Conservation (phyloP, 2,888 invertebrate genomes). For the Nezara viridula region DNA sequence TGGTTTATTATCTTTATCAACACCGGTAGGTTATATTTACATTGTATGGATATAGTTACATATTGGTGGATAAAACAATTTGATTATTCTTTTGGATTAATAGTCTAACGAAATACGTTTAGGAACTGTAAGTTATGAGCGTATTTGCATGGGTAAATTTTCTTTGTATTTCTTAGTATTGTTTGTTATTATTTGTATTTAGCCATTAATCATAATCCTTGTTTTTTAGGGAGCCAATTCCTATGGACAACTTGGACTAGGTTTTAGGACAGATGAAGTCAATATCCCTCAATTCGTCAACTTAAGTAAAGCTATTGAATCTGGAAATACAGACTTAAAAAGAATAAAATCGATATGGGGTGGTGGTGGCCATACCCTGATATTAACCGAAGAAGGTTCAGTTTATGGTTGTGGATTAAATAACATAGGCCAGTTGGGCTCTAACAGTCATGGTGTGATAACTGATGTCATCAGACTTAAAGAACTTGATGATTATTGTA, state of each 20-base stretch:
- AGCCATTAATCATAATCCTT: background rate
- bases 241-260: constrained; percentile 84
- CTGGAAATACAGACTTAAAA: constrained; percentile 67
- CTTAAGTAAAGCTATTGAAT: constrained; percentile 64
- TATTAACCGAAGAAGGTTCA: constrained; percentile 77
- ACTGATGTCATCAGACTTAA: constrained; percentile 66
- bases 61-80: background rate
- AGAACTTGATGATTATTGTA: constrained; percentile 69
- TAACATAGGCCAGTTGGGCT: constrained; percentile 80
- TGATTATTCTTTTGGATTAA: background rate
- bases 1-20: background rate
- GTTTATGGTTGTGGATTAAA: constrained; percentile 86
- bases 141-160: constrained; percentile 6
- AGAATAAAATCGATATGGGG: constrained; percentile 78
- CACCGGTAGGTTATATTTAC: background rate
- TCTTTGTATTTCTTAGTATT: background rate
- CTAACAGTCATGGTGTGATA: constrained; percentile 70
- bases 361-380: constrained; percentile 83
- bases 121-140: background rate
- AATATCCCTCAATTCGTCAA: constrained; percentile 72
- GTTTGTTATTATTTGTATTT: background rate
- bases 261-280: constrained; percentile 77
- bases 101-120: background rate
- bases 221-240: constrained; percentile 83
- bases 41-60: background rate